Evolutionary conservation across 2,113 vertebrate species (phyloP).

Genomic region (Aptenodytes forsteri): DNA sequence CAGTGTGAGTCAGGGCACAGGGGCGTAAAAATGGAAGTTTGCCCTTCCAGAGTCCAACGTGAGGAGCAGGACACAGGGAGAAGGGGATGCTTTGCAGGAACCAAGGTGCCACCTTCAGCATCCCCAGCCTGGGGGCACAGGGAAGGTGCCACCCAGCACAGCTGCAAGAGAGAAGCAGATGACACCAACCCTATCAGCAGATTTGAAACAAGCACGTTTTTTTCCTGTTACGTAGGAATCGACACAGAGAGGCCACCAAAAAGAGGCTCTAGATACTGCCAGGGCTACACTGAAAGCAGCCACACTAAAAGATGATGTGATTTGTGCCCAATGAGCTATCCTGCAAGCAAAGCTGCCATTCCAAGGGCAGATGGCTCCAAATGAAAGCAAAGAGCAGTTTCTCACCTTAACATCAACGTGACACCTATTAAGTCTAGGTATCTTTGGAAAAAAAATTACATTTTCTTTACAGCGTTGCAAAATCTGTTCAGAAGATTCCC

Average conservation of each 20-base stretch:
- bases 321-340: not conserved
- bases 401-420: not conserved
- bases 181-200: not conserved
- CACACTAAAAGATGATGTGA: rapidly evolving
- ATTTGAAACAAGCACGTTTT: not conserved
- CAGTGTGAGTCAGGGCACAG: rapidly evolving
- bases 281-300: not conserved
- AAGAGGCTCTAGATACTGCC: not conserved
- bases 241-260: not conserved
- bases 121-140: rapidly evolving
- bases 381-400: not conserved
- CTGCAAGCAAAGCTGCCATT: not conserved
- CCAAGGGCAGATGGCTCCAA: not conserved
- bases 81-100: not conserved
- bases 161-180: not conserved
- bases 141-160: not conserved
- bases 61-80: not conserved
- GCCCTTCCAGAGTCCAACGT: rapidly evolving
- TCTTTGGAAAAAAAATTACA: not conserved
- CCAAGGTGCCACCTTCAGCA: rapidly evolving
- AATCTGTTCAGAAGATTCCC: not conserved
- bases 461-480: not conserved
- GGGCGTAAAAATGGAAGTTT: not conserved
- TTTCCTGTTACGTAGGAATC: not conserved
- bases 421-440: not conserved